Evolutionary conservation across 2,113 vertebrate species (phyloP), one percentile per base, ranked within the genome.

Genomic region (Heterotis niloticus): DNA sequence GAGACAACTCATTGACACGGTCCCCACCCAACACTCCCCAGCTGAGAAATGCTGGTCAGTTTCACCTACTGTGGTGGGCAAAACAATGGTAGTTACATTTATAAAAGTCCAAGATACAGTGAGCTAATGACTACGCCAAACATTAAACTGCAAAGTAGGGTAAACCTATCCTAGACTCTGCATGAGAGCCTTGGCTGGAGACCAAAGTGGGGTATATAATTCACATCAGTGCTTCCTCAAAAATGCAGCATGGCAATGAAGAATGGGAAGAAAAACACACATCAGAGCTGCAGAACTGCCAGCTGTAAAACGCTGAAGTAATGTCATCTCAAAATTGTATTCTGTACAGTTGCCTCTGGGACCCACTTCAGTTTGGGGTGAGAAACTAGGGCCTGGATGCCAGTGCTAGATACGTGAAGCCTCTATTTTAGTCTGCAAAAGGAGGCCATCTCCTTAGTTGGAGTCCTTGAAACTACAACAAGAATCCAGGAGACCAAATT

Each of bases 11-110:
- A 59, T 24, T 12, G 23, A 74, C 24, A 44, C 44, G 56, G 24
- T 54, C 54, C 51, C 71, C 57, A 54, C 52, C 13, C 59, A 62
- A 62, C 20, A 57, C 17, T 59, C 13, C 26, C 71, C 24, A 62
- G 59, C 59, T 62, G 54, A 26, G 54, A 59, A 74, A 44, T 54
- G 52, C 9, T 74, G 14, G 52, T 44, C 56, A 57, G 26, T 23
- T 70, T 29, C 18, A 70, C 18, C 68, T 44, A 51, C 51, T 44
- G 51, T 44, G 26, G 71, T 11, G 52, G 57, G 26, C n/a, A 72
- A 54, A 57, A 74, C 51, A 74, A 74, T 57, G 13, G 52, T 23
- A 74, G 57, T 23, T 54, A 12, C 57, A 74, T 74, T 74, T 74
- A 23, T 74, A n/a, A 26, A 74, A 57, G 23, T 56, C 52, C 52